Evolutionary conservation across 2,113 vertebrate genomes (phyloP), one percentile per base, ranked within the genome.

Genomic region (Epinephelus moara): DNA sequence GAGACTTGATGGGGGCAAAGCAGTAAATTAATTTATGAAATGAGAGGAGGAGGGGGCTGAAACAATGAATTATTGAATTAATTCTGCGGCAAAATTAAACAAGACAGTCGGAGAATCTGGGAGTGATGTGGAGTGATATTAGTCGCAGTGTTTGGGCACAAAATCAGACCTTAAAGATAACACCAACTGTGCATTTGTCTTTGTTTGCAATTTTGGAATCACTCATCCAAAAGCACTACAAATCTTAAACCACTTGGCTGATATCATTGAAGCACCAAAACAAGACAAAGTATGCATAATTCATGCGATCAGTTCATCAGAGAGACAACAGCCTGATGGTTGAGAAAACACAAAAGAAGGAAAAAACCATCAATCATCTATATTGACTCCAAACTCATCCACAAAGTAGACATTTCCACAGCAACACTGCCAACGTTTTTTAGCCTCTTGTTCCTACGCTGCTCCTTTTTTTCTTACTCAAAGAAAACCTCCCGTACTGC

Each of bases 1-100:
- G 40, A 71, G 52, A 89, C 78, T 27, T 77, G 18, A 86, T 33
- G 33, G 55, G 60, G 56, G 42, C 45, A 77, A 64, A 70, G 74
- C 15, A 84, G 60, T 70, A 57, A 81, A 83, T 85, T 83, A 63
- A 82, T 91, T 85, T 70, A 70, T 70, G 60, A 80, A 82, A 89
- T 55, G 37, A 69, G 61, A 78, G 9, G 56, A 67, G 69, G 33
- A 6, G 67, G 66, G 61, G 67, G 27, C 8, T 50, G 18, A 83
- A 77, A 75, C 2, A 64, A 72, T 69, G 40, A 90, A 89, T 78
- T 64, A 86, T 66, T 84, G 37, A 87, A 85, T 88, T 73, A 59
- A 78, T 80, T 83, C 71, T 76, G 23, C 42, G 71, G 45, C 89
- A 67, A 84, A 81, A 87, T 80, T 73, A 75, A 89, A 85, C 53